Evolutionary conservation across 1,140 invertebrate species (phyloP).

Genomic region (Metopolophium dirhodum): DNA sequence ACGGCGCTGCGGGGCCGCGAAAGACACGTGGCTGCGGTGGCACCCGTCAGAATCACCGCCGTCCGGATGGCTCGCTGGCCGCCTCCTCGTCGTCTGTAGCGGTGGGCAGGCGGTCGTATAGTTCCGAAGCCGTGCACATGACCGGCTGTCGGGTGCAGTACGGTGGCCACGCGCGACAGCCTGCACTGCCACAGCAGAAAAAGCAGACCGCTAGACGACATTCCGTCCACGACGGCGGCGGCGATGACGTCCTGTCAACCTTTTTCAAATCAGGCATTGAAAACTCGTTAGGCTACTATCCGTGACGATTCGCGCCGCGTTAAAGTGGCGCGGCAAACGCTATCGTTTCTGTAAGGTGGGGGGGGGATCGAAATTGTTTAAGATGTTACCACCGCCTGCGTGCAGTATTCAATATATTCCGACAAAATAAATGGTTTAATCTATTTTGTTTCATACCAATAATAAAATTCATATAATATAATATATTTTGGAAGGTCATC

Average conservation of each 20-base stretch:
- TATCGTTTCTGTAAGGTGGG: too few species aligned
- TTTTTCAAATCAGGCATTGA: constrained; percentile 19
- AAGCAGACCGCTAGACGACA: constrained; percentile 12
- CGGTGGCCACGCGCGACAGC: background rate
- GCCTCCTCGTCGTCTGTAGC: background rate
- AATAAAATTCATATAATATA: too few species aligned
- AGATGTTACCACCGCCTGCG: too few species aligned
- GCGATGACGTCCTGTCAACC: background rate
- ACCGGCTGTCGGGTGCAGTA: constrained; percentile 4
- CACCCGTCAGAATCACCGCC: background rate
- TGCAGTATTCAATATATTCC: too few species aligned
- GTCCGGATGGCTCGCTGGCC: background rate
- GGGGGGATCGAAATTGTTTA: background rate
- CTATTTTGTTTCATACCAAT: too few species aligned
- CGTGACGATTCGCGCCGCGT: background rate
- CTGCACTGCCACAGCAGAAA: background rate
- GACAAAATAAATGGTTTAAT: too few species aligned
- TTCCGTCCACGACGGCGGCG: constrained; percentile 10
- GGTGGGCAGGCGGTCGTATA: background rate
- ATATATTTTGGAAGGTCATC: too few species aligned
- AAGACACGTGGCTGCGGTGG: background rate
- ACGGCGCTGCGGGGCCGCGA: too few species aligned
- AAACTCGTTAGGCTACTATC: constrained; percentile 47
- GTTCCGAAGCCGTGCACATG: constrained; percentile 30
- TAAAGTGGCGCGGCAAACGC: too few species aligned